These are phyloP conservation scores for Asbolus verrucosus DNA, from an alignment of 1,140 invertebrate species.

Conservation along the genomic window DNA sequence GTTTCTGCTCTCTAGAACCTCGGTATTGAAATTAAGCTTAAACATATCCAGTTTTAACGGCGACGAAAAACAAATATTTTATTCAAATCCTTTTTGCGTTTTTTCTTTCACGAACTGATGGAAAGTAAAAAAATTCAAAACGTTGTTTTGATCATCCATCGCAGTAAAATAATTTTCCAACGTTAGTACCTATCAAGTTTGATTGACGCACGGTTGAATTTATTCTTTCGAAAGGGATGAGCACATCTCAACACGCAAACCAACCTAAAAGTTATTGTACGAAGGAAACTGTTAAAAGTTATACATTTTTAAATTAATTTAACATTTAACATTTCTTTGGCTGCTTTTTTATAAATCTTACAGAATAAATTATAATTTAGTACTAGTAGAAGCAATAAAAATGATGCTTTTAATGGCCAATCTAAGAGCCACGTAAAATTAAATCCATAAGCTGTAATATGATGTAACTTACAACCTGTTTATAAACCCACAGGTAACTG, in stretches of 20 bases:
- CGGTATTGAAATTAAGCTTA: no score
- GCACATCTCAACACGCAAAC: constrained; percentile 15
- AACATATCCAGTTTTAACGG: no score
- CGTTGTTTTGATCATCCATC: no score
- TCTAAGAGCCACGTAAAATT: not conserved
- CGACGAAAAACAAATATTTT: no score
- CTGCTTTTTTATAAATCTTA: no score
- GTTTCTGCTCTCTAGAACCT: no score
- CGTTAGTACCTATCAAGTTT: constrained; percentile 1
- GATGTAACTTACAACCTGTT: constrained; percentile 9
- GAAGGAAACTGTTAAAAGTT: not conserved
- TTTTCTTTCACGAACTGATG: no score
- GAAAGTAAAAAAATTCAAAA: no score
- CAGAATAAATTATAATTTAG: constrained; percentile 1
- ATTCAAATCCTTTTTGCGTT: no score
- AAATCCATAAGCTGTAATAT: not conserved
- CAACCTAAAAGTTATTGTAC: no score
- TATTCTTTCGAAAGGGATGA: constrained; percentile 1
- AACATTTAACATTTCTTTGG: no score
- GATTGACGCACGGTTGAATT: constrained; percentile 9
- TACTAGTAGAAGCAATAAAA: constrained; percentile 1
- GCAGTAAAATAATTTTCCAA: constrained; percentile 7
- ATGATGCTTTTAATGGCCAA: not conserved
- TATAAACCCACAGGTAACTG: constrained; percentile 3
- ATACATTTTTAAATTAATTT: constrained; percentile 24